Percentiles rank a stretch among this genome's conserved stretches.
Conservation (phyloP, 2,888 invertebrate genomes). For the Drosophila vallismaia region DNA sequence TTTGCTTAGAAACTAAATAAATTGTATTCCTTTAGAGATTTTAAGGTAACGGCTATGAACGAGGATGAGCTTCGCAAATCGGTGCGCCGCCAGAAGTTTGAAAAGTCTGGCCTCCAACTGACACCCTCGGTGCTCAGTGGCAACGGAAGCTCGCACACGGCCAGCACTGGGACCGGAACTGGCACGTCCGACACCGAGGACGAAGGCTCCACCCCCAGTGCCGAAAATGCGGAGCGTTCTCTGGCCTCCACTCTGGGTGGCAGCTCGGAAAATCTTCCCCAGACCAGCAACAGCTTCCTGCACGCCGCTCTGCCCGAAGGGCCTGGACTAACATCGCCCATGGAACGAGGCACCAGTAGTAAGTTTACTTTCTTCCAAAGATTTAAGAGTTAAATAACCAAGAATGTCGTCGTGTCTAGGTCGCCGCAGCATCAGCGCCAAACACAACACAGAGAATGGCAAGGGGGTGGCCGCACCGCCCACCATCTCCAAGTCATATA, state of each 20-base stretch:
- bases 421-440: conserved; percentile 88
- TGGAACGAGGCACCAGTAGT: conserved; percentile 83
- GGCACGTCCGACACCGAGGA: conserved; percentile 91
- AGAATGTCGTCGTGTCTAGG: conserved; percentile 75
- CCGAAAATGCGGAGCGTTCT: conserved; percentile 90
- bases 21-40: conserved; percentile 86
- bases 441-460: conserved; percentile 84
- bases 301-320: conserved; percentile 84
- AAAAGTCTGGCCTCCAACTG: conserved; percentile 84
- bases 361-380: conserved; percentile 29
- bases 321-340: conserved; percentile 73
- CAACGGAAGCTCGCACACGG: conserved; percentile 84
- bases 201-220: conserved; percentile 91
- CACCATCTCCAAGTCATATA: conserved; percentile 84
- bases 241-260: conserved; percentile 88
- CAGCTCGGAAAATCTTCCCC: conserved; percentile 87
- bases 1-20: background rate
- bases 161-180: conserved; percentile 85
- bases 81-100: conserved; percentile 88
- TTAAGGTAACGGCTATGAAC: conserved; percentile 94
- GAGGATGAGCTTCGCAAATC: conserved; percentile 92
- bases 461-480: conserved; percentile 76
- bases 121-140: conserved; percentile 66
- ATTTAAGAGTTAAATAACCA: background rate
- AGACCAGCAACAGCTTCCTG: conserved; percentile 81